phyloP scores from a whole-genome alignment of 2,888 invertebrate genomes.

The Cheilosia vernalis region DNA sequence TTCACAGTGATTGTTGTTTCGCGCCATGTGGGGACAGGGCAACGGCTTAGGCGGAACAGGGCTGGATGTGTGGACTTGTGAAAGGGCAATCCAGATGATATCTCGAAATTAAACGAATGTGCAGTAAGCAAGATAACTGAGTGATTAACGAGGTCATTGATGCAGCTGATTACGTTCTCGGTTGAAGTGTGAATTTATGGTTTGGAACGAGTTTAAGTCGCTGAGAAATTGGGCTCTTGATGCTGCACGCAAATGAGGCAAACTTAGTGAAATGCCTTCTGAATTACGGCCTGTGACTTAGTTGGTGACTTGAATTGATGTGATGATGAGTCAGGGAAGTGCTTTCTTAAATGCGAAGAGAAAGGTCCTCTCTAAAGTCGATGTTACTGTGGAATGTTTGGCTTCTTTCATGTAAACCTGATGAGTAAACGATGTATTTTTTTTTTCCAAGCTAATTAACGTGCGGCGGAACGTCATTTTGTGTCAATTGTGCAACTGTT shows the following conservation, averaged over 20 bases:
- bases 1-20: conserved; percentile 49
- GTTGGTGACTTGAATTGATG: conserved; percentile 9
- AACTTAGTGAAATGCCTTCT: conserved; percentile 6
- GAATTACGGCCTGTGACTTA: conserved; percentile 2
- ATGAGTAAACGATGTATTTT: too few species aligned
- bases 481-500: too few species aligned
- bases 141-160: conserved; percentile 73
- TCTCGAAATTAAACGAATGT: conserved; percentile 64
- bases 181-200: conserved; percentile 52
- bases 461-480: too few species aligned
- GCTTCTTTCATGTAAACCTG: too few species aligned
- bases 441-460: too few species aligned
- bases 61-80: conserved; percentile 64
- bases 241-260: conserved; percentile 32
- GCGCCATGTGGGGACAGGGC: conserved; percentile 15
- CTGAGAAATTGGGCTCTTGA: conserved; percentile 15
- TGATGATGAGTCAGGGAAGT: not conserved
- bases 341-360: not conserved
- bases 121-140: conserved; percentile 57
- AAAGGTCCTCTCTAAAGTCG: not conserved
- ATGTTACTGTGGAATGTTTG: too few species aligned
- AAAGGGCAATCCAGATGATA: conserved; percentile 71
- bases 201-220: conserved; percentile 19
- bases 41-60: conserved; percentile 15
- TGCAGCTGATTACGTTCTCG: conserved; percentile 57